Evolutionary conservation across 30 jellyfish, hydroid and myxozoan species (phyloP).

Genomic region (Rhopilema esculentum): DNA sequence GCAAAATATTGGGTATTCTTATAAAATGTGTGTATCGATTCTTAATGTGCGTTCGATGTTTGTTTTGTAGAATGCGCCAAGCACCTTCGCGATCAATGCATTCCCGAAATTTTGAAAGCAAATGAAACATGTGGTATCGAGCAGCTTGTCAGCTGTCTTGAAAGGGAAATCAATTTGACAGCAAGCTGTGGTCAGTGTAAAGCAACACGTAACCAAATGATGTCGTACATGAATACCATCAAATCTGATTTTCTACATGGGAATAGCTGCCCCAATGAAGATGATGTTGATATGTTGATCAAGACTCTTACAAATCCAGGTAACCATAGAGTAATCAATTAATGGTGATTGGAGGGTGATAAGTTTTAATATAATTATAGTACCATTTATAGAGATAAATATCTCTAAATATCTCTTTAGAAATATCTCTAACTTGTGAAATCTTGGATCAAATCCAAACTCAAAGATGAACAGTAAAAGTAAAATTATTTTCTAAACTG

Average conservation of each 20-base stretch:
- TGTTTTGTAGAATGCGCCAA: slow-evolving; percentile 50
- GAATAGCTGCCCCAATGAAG: slow-evolving; percentile 54
- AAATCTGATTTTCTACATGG: slow-evolving; percentile 42
- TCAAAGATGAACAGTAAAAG: too few relatives aligned
- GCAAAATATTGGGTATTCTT: too few relatives aligned
- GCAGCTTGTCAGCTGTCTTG: slow-evolving; percentile 53
- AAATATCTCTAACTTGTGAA: too few relatives aligned
- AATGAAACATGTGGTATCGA: slow-evolving; percentile 51
- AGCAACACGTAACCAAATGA: slow-evolving; percentile 11
- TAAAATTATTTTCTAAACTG: too few relatives aligned
- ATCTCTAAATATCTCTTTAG: too few relatives aligned
- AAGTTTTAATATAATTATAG: too few relatives aligned
- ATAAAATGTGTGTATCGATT: too few relatives aligned
- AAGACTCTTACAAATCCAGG: slow-evolving; percentile 53
- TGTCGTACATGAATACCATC: slow-evolving; percentile 19
- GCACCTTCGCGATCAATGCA: slow-evolving; percentile 43
- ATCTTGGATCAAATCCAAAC: too few relatives aligned
- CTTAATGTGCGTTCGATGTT: too few relatives aligned
- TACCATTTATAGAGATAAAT: too few relatives aligned
- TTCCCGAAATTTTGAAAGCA: slow-evolving; percentile 25
- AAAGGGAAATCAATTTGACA: slow-evolving; percentile 44
- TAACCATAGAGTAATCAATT: too few relatives aligned
- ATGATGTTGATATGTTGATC: slow-evolving; percentile 43
- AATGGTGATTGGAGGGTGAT: too few relatives aligned
- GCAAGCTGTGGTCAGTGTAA: slow-evolving; percentile 7